A percentile compares a stretch with the other conserved stretches of the same genome.
Evolutionary conservation across 2,113 vertebrate genomes (phyloP).

Genomic region (Arothron firmamentum): DNA sequence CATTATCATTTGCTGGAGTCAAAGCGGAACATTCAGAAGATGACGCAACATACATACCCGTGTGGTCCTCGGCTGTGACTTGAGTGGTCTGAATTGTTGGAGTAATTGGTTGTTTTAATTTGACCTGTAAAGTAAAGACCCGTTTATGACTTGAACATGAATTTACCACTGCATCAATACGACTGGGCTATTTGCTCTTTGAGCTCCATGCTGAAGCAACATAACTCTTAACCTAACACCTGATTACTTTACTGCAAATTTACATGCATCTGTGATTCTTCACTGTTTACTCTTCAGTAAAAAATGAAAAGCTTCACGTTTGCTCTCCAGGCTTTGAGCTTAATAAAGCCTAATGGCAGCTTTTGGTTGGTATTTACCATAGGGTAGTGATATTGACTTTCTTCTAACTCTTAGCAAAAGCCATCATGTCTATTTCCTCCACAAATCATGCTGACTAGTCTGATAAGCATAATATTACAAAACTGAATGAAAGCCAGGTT

Average conservation of each 20-base stretch:
- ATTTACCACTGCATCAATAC: background rate
- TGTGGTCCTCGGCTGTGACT: slow-evolving; percentile 12
- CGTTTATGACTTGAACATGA: background rate
- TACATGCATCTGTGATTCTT: no score
- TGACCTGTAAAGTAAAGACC: slow-evolving; percentile 53
- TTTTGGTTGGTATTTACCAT: background rate
- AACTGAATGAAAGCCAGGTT: background rate
- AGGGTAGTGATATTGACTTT: background rate
- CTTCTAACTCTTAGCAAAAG: background rate
- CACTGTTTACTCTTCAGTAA: background rate
- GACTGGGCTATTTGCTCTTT: background rate
- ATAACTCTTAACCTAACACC: background rate
- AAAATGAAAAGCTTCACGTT: background rate
- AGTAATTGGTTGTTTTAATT: slow-evolving; percentile 70
- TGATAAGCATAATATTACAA: background rate
- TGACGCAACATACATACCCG: slow-evolving; percentile 45
- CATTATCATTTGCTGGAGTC: background rate
- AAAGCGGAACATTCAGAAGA: background rate
- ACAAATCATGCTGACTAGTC: background rate
- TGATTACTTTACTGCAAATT: no score
- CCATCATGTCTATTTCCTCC: background rate
- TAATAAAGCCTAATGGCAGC: background rate
- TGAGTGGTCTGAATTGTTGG: slow-evolving; percentile 51
- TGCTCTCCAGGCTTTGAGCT: background rate
- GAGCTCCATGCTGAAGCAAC: background rate